A percentile compares a stretch with the other conserved stretches of the same genome.
phyloP scores from a whole-genome alignment of 2,113 vertebrate genomes.

The Limanda limanda region DNA sequence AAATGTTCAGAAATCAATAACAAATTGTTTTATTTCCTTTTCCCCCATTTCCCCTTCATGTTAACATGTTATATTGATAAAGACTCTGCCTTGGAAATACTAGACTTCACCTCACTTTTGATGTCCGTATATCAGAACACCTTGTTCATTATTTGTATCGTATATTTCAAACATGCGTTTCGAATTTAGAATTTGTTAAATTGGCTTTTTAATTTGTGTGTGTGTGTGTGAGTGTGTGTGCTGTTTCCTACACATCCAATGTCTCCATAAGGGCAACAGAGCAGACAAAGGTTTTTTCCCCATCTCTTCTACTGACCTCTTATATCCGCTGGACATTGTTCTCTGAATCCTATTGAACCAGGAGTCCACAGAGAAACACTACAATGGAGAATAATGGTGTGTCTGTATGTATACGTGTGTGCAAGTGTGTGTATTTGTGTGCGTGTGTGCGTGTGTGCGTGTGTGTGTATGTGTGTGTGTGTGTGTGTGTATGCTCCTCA shows the following conservation, averaged over 20 bases:
- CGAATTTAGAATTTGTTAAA: conserved; percentile 2
- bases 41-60: background rate
- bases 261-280: conserved; percentile 64
- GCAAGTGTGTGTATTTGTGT: too few relatives aligned
- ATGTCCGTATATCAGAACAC: background rate
- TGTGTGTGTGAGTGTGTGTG: conserved; percentile 7
- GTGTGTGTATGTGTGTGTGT: conserved; percentile 21
- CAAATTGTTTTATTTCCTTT: background rate
- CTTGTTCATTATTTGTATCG: background rate
- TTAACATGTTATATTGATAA: accelerated
- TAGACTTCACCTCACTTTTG: background rate
- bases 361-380: conserved; percentile 66
- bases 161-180: background rate
- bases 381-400: conserved; percentile 73
- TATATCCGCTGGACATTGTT: conserved; percentile 78
- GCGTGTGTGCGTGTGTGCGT: conserved; percentile 8
- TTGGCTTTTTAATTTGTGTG: background rate
- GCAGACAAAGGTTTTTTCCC: conserved; percentile 59
- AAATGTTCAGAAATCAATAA: too few relatives aligned
- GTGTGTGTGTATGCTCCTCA: conserved; percentile 13
- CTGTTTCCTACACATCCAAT: conserved; percentile 46
- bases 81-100: background rate
- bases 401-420: conserved; percentile 17
- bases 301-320: conserved; percentile 74
- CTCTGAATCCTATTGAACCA: conserved; percentile 79